Conservation (phyloP, 2,888 invertebrate genomes). For the Oscheius onirici region DNA sequence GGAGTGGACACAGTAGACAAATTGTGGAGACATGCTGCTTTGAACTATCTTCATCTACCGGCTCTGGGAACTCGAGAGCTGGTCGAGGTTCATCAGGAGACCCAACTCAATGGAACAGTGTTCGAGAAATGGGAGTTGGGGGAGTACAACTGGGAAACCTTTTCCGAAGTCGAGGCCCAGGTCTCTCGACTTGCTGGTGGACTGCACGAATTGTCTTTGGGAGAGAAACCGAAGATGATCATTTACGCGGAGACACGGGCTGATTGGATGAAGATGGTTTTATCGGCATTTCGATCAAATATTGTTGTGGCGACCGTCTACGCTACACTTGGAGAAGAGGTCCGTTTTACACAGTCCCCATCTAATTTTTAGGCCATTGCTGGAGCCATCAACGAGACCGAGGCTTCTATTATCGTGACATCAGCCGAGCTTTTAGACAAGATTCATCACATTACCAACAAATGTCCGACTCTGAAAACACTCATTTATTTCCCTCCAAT, state of each 20-base stretch:
- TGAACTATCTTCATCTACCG: conserved; percentile 64
- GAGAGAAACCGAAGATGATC: conserved; percentile 76
- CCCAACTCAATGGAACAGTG: conserved; percentile 89
- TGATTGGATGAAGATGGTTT: conserved; percentile 96
- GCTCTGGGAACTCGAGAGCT: conserved; percentile 74
- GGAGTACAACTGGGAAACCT: conserved; percentile 65
- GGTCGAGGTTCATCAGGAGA: conserved; percentile 86
- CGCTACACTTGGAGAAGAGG: conserved; percentile 91
- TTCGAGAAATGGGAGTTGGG: conserved; percentile 83
- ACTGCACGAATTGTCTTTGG: conserved; percentile 80
- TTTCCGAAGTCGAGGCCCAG: conserved; percentile 76
- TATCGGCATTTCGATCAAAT: conserved; percentile 93
- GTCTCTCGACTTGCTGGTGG: conserved; percentile 85
- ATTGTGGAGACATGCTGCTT: conserved; percentile 71
- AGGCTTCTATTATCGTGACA: conserved; percentile 90
- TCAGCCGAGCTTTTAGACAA: conserved; percentile 90
- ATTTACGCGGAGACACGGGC: conserved; percentile 96
- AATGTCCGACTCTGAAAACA: conserved; percentile 56
- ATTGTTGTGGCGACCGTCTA: conserved; percentile 92
- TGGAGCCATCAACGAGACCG: conserved; percentile 95
- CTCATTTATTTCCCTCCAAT: conserved; percentile 65
- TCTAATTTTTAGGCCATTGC: conserved; percentile 79
- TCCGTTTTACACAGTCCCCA: conserved; percentile 1
- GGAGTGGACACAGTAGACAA: conserved; percentile 73
- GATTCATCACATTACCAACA: conserved; percentile 75